These are phyloP conservation scores for Stigmatopora nigra DNA, from an alignment of 2,113 vertebrate genomes.

Conservation along the genomic window DNA sequence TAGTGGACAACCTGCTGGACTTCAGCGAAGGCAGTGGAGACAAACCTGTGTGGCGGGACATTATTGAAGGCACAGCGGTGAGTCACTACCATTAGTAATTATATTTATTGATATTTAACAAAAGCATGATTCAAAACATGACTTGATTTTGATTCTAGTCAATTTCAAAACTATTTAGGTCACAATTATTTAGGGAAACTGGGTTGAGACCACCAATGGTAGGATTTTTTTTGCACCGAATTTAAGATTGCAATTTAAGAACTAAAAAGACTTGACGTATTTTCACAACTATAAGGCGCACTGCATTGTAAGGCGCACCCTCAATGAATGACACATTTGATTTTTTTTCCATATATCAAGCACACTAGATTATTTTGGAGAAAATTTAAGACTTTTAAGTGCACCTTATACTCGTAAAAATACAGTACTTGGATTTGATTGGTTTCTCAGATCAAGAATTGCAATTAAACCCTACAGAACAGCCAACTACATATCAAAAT, in stretches of 20 bases:
- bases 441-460: constrained; percentile 13
- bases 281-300: too few species aligned
- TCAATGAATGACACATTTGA: too few species aligned
- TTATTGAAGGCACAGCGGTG: constrained; percentile 84
- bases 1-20: constrained; percentile 91
- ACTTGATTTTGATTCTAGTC: too few species aligned
- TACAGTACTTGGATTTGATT: not conserved
- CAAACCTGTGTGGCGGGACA: constrained; percentile 87
- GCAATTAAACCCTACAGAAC: constrained; percentile 1
- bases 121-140: too few species aligned
- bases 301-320: too few species aligned
- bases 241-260: constrained; percentile 68
- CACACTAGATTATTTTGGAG: too few species aligned
- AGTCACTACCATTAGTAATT: constrained; percentile 35
- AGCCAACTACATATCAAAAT: not conserved
- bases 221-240: constrained; percentile 72
- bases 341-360: too few species aligned
- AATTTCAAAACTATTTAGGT: too few species aligned
- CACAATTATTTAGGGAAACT: not conserved
- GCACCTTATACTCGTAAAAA: too few species aligned
- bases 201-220: not conserved
- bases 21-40: constrained; percentile 83
- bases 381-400: too few species aligned
- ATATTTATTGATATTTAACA: not conserved
- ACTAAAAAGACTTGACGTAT: constrained; percentile 1